phyloP scores from a whole-genome alignment of 2,888 invertebrate species.

The Volucella inflata region DNA sequence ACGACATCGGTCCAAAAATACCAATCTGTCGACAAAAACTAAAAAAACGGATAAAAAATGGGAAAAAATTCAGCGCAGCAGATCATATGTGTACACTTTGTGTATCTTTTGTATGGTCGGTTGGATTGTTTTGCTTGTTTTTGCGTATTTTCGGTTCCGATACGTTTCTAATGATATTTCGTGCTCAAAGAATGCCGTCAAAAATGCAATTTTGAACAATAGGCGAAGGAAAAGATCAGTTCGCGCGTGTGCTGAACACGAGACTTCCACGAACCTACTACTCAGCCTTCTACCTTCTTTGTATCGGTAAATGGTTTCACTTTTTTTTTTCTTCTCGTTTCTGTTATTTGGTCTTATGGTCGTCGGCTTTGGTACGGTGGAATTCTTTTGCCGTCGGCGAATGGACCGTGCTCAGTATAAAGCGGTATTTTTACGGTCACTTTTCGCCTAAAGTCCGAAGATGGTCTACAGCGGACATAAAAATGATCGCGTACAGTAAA shows the following conservation, averaged over 20 bases:
- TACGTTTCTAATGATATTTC: conserved; percentile 73
- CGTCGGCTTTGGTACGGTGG: conserved; percentile 22
- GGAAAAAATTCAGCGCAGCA: conserved; percentile 49
- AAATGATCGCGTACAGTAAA: conserved; percentile 62
- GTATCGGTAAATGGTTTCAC: conserved; percentile 69
- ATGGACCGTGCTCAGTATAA: conserved; percentile 53
- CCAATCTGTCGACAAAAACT: conserved; percentile 58
- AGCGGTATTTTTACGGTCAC: conserved; percentile 74
- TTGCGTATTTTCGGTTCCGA: conserved; percentile 21
- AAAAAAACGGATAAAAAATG: conserved; percentile 6
- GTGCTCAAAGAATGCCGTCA: conserved; percentile 75
- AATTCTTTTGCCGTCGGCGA: conserved; percentile 73
- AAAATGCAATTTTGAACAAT: conserved; percentile 74
- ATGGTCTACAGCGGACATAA: conserved; percentile 56
- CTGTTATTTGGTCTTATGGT: neutral
- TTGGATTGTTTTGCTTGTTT: conserved; percentile 23
- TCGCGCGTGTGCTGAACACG: conserved; percentile 84
- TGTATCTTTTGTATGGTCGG: conserved; percentile 12
- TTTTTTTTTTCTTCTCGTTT: conserved; percentile 35
- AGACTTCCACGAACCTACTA: conserved; percentile 82
- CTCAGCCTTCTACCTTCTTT: conserved; percentile 31
- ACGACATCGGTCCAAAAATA: conserved; percentile 57
- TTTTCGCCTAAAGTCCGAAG: conserved; percentile 47
- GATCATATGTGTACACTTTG: conserved; percentile 5
- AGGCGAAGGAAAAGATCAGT: conserved; percentile 75